Conservation (phyloP, 2,797 vertebrate genomes). For the Falco columbarius region DNA sequence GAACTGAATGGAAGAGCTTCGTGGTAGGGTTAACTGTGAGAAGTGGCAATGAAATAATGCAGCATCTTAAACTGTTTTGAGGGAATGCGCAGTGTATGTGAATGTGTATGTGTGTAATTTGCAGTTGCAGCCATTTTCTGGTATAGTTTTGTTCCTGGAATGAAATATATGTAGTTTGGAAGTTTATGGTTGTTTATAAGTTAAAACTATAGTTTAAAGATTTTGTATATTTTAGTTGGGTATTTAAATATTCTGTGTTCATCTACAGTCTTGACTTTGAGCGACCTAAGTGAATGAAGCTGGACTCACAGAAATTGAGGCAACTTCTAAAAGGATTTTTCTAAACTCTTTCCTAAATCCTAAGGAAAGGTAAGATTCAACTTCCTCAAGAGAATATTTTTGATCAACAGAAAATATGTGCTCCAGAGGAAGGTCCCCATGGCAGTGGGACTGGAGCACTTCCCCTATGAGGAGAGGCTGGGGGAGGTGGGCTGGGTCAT, state of each 20-base stretch:
- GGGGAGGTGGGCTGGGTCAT: background rate
- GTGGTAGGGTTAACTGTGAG: background rate
- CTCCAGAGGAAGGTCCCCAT: background rate
- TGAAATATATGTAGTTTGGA: background rate
- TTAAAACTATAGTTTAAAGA: background rate
- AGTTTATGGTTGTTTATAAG: background rate
- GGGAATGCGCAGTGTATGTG: background rate
- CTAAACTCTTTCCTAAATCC: background rate
- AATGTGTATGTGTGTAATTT: background rate
- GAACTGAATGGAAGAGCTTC: background rate
- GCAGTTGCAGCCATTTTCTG: background rate
- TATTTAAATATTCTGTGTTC: background rate
- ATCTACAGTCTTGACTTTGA: background rate
- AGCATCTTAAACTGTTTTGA: background rate
- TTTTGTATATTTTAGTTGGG: background rate
- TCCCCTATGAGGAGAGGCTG: background rate
- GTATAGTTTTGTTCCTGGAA: background rate
- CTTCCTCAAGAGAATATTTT: background rate
- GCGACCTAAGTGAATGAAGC: background rate
- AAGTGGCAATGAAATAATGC: background rate
- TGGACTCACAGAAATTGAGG: background rate
- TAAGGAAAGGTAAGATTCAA: background rate
- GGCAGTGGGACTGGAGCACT: background rate
- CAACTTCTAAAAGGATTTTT: background rate
- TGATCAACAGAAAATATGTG: background rate